Percentiles rank a stretch among this genome's conserved stretches.
phyloP scores from a whole-genome alignment of 2,888 invertebrate genomes.

The Amblyjoppa proteus region DNA sequence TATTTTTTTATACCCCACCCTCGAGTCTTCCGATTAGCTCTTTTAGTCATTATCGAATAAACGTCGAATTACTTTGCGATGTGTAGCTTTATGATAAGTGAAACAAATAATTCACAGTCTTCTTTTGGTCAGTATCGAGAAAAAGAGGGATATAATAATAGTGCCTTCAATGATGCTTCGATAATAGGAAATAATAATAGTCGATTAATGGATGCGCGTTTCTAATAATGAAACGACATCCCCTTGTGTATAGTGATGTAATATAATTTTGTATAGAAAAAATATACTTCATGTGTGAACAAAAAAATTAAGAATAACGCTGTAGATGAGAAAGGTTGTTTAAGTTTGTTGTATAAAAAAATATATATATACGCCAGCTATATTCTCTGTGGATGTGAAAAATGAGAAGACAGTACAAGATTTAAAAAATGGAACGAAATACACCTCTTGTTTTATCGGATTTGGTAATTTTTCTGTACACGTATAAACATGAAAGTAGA shows the following conservation, averaged over 20 bases:
- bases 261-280: slow-evolving; percentile 35
- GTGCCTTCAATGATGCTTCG: slow-evolving; percentile 64
- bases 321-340: slow-evolving; percentile 34
- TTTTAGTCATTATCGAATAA: slow-evolving; percentile 59
- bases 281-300: background rate
- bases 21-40: slow-evolving; percentile 65
- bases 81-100: slow-evolving; percentile 1
- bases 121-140: slow-evolving; percentile 41
- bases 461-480: background rate
- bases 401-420: background rate
- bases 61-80: slow-evolving; percentile 1
- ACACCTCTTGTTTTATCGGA: background rate
- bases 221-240: slow-evolving; percentile 1
- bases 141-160: slow-evolving; percentile 41
- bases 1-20: slow-evolving; percentile 19
- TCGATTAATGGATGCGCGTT: slow-evolving; percentile 5
- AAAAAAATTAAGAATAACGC: slow-evolving; percentile 21
- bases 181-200: slow-evolving; percentile 22
- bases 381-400: background rate
- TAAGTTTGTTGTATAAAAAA: slow-evolving; percentile 38
- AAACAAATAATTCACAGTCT: slow-evolving; percentile 17
- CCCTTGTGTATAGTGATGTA: slow-evolving; percentile 29
- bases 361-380: background rate
- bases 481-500: background rate
- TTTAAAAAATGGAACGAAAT: background rate